phyloP scores from a whole-genome alignment of 2,888 invertebrate species.

The Blastobasis adustella region DNA sequence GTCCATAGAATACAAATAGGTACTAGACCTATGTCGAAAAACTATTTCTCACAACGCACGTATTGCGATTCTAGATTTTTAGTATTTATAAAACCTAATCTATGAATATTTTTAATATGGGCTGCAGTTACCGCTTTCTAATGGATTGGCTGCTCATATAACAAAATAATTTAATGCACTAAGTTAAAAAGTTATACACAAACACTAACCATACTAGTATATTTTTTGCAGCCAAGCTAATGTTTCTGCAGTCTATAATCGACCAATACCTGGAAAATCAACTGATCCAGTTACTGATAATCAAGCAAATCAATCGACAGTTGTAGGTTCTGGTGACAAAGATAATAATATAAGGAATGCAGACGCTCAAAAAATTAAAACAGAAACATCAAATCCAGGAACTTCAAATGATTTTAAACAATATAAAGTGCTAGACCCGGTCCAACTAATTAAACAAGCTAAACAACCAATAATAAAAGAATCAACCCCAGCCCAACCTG shows the following conservation, averaged over 20 bases:
- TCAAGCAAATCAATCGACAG: no score
- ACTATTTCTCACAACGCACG: no score
- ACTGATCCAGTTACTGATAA: constrained; percentile 1
- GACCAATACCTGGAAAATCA: constrained; percentile 23
- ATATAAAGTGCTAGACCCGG: constrained; percentile 23
- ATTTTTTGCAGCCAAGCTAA: constrained; percentile 78
- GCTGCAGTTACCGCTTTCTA: no score
- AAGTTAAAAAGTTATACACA: no score
- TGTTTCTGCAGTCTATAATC: constrained; percentile 75
- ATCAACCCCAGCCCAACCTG: neutral
- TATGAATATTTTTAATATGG: no score
- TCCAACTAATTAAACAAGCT: constrained; percentile 34
- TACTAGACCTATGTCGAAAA: no score
- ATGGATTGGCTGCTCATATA: no score
- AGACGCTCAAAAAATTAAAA: neutral
- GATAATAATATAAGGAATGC: neutral
- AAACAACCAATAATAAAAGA: constrained; percentile 8
- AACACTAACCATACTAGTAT: neutral
- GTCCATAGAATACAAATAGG: no score
- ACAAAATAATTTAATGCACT: no score
- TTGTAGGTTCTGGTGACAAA: neutral
- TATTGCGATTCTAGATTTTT: no score
- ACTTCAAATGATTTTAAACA: constrained; percentile 1
- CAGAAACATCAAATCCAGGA: constrained; percentile 2
- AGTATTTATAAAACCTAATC: no score